Percentiles rank a stretch among this genome's conserved stretches.
These are phyloP conservation scores for Stichopus horrens DNA, from an alignment of 53 echinoderm and acorn worm genomes.

Conservation along the genomic window DNA sequence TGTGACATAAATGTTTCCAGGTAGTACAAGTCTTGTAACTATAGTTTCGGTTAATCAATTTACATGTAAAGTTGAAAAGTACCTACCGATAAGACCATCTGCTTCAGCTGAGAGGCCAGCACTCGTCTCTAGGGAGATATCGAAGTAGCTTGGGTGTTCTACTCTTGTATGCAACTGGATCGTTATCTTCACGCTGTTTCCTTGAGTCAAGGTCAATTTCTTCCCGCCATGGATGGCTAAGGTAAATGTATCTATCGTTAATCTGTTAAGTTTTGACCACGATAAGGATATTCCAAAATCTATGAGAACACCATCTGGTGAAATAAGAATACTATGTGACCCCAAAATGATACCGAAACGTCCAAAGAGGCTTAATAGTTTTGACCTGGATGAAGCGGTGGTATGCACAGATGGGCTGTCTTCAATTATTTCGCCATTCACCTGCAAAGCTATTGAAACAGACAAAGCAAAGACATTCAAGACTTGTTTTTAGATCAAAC, in stretches of 20 bases:
- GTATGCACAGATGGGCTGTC: neutral
- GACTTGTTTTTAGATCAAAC: neutral
- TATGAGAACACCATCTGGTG: neutral
- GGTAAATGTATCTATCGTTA: neutral
- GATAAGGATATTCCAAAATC: neutral
- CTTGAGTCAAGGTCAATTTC: neutral
- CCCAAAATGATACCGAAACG: constrained; percentile 16
- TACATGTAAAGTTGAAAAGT: too few species aligned
- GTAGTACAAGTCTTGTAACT: too few species aligned
- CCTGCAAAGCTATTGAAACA: neutral
- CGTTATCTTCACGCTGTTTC: neutral
- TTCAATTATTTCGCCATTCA: constrained; percentile 6
- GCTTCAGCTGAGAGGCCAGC: neutral
- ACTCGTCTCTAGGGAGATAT: neutral
- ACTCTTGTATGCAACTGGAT: neutral
- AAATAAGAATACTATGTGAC: neutral
- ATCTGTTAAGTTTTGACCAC: neutral
- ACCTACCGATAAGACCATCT: constrained; percentile 27
- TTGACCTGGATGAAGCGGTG: neutral
- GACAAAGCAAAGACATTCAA: neutral
- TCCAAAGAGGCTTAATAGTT: neutral
- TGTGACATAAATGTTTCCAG: too few species aligned
- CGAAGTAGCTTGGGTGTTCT: constrained; percentile 26
- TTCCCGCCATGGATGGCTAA: neutral
- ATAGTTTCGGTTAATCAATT: too few species aligned